phyloP scores from a whole-genome alignment of 2,888 invertebrate species.

The Eupithecia subfuscata region DNA sequence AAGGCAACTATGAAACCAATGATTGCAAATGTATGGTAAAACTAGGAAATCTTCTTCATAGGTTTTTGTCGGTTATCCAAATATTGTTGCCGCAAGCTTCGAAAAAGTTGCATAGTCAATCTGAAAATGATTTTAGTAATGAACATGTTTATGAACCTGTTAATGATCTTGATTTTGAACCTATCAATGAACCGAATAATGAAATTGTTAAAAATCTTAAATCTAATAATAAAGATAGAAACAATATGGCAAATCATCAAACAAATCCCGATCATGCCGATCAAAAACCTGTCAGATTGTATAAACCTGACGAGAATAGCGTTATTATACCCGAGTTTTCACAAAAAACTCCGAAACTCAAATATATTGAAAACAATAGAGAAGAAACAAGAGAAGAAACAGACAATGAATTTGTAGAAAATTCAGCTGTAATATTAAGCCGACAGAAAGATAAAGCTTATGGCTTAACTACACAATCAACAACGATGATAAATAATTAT shows the following conservation, averaged over 20 bases:
- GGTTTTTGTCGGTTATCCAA: slow-evolving; percentile 58
- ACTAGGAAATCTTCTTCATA: slow-evolving; percentile 48
- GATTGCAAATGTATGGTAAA: slow-evolving; percentile 61
- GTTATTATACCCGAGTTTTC: not conserved
- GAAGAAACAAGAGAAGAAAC: not conserved
- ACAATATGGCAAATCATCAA: not conserved
- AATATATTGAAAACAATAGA: not conserved
- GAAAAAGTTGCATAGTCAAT: not conserved
- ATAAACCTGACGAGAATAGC: slow-evolving; percentile 2
- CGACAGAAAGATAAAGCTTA: not conserved
- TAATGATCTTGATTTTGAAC: not conserved
- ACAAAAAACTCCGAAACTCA: not conserved
- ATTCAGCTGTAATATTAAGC: not conserved
- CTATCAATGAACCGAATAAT: not conserved
- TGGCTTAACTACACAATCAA: not conserved
- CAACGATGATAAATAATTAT: slow-evolving; percentile 14
- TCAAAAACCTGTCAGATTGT: not conserved
- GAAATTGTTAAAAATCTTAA: not conserved
- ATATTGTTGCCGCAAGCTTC: slow-evolving; percentile 48
- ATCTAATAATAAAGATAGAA: not conserved
- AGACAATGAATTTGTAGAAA: not conserved
- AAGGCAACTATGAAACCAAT: not conserved
- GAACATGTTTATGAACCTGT: not conserved
- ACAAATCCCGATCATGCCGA: not conserved
- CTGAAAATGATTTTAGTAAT: not conserved